Base-by-base conservation (phyloP, 2,797 vertebrate species). In the Todus mexicanus region DNA sequence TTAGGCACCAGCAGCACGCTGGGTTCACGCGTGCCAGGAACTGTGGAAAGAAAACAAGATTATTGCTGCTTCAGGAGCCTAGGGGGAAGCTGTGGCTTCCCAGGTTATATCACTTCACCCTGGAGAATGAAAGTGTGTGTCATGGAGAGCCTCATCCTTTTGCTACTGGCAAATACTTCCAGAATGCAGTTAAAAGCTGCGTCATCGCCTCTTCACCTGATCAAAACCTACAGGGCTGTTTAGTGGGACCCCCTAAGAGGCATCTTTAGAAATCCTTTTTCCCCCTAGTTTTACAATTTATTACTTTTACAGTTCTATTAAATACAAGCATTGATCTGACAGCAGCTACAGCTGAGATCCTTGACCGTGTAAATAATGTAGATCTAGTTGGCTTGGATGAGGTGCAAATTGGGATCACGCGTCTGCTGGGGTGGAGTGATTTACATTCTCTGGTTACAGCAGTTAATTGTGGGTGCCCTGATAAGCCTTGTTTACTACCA, bases 391-490 rank as follows among this genome's bases (percentile, higher is more conserved):
- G 96, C 97, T 97, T 96, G 98, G 98, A 98, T 98, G 98, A 98
- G 98, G 98, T 97, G 98, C 98, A 98, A 98, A 98, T 97, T 98
- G 97, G 97, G 96, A 91, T 97, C 97, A 93, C 97, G 93, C 81
- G 50, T 96, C 93, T 92, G 84, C 92, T 84, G 95, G 97, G 97
- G 94, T 97, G 97, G 97, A 95, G 96, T 97, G 97, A 98, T 98
- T 98, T 97, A 97, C 97, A 93, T 93, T 96, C 96, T 96, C 97
- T 94, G 95, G 57, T 95, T 95, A 80, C 95, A 95, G 97, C 97
- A 97, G 95, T 95, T 95, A 96, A 96, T 89, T 95, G 96, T 86
- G 94, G 95, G 69, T 91, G 95, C 95, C 92, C 95, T 95, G 93
- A 97, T 97, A 96, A 98, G 93, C 43, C 87, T 86, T 96, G 94